phyloP scores from a whole-genome alignment of 2,797 vertebrate species.

The Protonibea diacanthus region DNA sequence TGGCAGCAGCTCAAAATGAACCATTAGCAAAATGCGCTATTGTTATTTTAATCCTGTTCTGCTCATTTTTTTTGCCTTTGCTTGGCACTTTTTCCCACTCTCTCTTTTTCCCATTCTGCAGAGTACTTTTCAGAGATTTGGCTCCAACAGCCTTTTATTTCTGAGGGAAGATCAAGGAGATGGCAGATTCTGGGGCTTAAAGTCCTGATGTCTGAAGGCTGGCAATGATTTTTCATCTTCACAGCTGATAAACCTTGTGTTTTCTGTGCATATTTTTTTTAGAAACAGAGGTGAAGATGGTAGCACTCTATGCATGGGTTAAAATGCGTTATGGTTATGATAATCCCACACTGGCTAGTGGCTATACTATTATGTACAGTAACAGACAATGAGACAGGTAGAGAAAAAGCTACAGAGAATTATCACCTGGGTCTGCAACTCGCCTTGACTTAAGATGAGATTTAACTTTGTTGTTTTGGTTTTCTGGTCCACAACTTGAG shows the following conservation, averaged over 20 bases:
- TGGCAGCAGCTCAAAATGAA: slow-evolving; percentile 60
- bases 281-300: neutral
- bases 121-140: slow-evolving; percentile 44
- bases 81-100: slow-evolving; percentile 39
- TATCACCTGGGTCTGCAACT: neutral
- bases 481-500: neutral
- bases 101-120: slow-evolving; percentile 35
- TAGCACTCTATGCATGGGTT: neutral
- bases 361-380: neutral
- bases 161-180: slow-evolving; percentile 8
- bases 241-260: neutral
- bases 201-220: slow-evolving; percentile 14
- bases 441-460: neutral
- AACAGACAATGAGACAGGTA: neutral
- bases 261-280: slow-evolving; percentile 8
- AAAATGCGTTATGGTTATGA: neutral
- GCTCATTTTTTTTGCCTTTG: slow-evolving; percentile 39
- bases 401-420: neutral
- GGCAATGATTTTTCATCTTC: neutral
- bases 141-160: slow-evolving; percentile 16
- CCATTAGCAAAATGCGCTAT: slow-evolving; percentile 65
- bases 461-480: neutral
- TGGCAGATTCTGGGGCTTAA: slow-evolving; percentile 21
- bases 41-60: slow-evolving; percentile 68
- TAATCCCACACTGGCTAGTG: neutral